A percentile compares a stretch with the other conserved stretches of the same genome.
Evolutionary conservation across 2,888 invertebrate species (phyloP).

Genomic region (Rhopalosiphum nymphaeae): DNA sequence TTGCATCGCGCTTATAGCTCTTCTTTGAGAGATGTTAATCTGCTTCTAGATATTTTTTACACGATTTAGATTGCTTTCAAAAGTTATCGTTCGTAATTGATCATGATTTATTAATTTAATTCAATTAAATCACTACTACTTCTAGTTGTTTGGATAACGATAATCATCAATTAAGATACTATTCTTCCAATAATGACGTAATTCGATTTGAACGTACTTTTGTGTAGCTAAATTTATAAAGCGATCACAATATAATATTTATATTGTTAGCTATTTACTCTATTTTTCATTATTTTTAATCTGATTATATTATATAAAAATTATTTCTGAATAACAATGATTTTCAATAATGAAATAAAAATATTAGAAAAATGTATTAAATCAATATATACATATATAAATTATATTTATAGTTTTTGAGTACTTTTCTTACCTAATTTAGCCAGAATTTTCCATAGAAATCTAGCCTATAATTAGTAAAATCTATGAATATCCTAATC

Average conservation of each 20-base stretch:
- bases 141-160: not conserved
- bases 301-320: not conserved
- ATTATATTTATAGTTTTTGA: not conserved
- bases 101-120: not conserved
- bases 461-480: not conserved
- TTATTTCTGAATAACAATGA: not conserved
- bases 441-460: not conserved
- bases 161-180: not conserved
- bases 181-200: not conserved
- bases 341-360: not conserved
- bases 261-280: not conserved
- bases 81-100: not conserved
- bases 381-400: not conserved
- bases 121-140: not conserved
- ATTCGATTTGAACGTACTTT: not conserved
- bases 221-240: not conserved
- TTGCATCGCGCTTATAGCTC: not conserved
- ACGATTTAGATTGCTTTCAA: not conserved
- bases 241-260: not conserved
- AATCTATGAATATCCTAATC: not conserved
- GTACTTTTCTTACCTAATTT: not conserved
- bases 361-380: not conserved
- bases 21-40: not conserved
- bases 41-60: not conserved
- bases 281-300: not conserved